Conservation (phyloP, 2,797 vertebrate species). For the Pangasius krempfi region DNA sequence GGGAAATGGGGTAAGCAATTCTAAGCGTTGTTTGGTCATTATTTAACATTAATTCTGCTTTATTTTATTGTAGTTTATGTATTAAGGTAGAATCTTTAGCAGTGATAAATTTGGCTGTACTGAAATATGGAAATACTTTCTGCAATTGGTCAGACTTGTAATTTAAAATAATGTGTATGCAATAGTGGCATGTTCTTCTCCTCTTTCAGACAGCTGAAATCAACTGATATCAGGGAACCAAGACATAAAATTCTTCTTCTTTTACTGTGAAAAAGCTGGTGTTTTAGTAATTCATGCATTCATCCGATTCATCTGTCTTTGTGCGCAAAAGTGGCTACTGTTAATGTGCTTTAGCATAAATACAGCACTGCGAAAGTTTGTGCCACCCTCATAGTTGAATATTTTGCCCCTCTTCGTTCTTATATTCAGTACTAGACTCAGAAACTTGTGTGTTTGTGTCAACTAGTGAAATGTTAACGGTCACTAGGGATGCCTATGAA, state of each 20-base stretch:
- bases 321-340: background rate
- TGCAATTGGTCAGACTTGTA: background rate
- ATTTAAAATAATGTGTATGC: background rate
- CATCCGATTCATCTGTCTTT: background rate
- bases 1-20: background rate
- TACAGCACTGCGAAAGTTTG: background rate
- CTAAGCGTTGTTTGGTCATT: background rate
- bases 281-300: background rate
- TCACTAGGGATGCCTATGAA: background rate
- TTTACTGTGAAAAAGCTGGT: background rate
- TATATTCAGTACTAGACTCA: background rate
- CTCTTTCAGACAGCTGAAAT: background rate
- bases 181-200: too few species aligned
- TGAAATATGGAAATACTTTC: background rate
- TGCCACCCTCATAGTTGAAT: background rate
- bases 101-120: background rate
- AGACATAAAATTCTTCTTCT: background rate
- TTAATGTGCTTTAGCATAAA: background rate
- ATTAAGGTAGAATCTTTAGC: background rate
- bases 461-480: constrained; percentile 4
- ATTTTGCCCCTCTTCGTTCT: background rate
- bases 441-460: background rate
- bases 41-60: background rate
- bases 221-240: background rate
- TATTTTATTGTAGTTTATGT: background rate